Base-by-base conservation (phyloP, 2,113 vertebrate genomes). In the Platichthys flesus region DNA sequence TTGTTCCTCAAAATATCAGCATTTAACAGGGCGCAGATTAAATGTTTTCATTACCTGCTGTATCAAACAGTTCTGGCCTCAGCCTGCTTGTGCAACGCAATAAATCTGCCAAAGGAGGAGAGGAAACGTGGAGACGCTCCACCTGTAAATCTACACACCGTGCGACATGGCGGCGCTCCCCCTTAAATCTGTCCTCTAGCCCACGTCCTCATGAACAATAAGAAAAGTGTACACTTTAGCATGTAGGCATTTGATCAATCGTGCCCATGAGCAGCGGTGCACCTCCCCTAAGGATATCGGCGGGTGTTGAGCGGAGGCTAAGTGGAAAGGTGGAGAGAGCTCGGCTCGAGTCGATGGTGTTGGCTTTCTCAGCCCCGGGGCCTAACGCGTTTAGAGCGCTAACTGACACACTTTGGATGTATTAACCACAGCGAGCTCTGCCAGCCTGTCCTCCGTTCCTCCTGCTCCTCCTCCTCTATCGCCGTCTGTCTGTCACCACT, bases 391-490 rank as follows among this genome's bases (percentile, higher is more conserved):
- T 95, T 94, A 93, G 81, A 84, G 88, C 92, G 86, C 82, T 91
- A 92, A 93, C 91, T 88, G 92, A 94, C 93, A 94, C 91, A 93
- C 91, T 95, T 92, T 87, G 83, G 89, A 92, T 91, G 85, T 90
- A 91, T 92, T 92, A 91, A 90, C 89, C 91, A 89, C 85, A 78
- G 89, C 82, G 73, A 82, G 81, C 87, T 79, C 85, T 90, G 89
- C 91, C 91, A 91, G 84, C 84, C 79, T 85, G 83, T 81, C 76
- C 66, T 80, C 82, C 73, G 76, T 76, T 85, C 74, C 79, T 89
- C 42, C 74, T 54, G 69, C 67, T 52, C 84, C 79, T 85, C 83
- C 79, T 76, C 68, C 63, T 49, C 47, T 72, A 87, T 84, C 40
- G 23, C 85, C 40, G 78, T 83, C 87, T 90, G 87, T 87, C 87